Percentiles rank a stretch among this genome's conserved stretches.
Conservation (phyloP, 1,140 invertebrate genomes). For the Phortica variegata region DNA sequence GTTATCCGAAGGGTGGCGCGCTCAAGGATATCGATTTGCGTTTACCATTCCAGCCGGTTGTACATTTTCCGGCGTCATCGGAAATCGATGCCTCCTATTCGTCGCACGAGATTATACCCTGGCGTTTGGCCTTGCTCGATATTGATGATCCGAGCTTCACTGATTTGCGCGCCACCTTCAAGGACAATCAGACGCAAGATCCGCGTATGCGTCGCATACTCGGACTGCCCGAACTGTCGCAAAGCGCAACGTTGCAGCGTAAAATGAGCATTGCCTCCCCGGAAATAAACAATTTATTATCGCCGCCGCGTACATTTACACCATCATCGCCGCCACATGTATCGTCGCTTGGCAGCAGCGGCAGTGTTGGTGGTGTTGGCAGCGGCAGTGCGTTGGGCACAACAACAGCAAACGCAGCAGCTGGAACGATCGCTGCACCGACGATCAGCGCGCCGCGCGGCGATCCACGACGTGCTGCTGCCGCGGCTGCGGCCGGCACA, state of each 20-base stretch:
- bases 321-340: neutral
- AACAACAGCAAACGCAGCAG: neutral
- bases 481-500: neutral
- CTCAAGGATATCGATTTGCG: constrained; percentile 71
- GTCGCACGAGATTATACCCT: constrained; percentile 72
- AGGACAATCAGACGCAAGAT: constrained; percentile 69
- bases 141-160: constrained; percentile 74
- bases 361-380: neutral
- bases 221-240: constrained; percentile 49
- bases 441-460: too few species aligned
- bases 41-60: constrained; percentile 75
- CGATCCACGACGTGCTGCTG: constrained; percentile 29
- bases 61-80: constrained; percentile 76
- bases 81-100: constrained; percentile 81
- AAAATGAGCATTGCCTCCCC: constrained; percentile 9
- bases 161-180: constrained; percentile 69
- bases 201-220: constrained; percentile 74
- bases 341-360: neutral
- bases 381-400: neutral
- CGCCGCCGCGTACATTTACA: neutral
- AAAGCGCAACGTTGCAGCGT: constrained; percentile 2
- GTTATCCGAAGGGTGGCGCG: neutral
- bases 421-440: neutral
- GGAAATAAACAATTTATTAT: constrained; percentile 6
- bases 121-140: constrained; percentile 64